Conservation (phyloP, 2,113 vertebrate species). For the Nannospalax galili region DNA sequence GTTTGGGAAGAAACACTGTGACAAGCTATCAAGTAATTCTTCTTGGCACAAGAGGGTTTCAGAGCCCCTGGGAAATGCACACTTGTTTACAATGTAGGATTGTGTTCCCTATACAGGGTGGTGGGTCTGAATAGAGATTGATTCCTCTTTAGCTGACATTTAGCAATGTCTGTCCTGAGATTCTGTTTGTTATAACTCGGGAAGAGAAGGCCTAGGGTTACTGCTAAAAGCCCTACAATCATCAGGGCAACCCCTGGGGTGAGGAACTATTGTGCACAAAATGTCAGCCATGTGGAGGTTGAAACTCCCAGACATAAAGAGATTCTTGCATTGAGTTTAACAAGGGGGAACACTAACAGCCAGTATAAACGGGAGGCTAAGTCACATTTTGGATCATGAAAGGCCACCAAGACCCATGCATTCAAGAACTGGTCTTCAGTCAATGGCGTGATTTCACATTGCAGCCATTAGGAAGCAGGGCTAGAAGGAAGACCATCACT, state of each 20-base stretch:
- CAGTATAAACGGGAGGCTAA: neutral
- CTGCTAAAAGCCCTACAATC: rapidly evolving
- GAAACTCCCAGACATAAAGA: neutral
- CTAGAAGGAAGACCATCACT: neutral
- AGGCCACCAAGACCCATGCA: neutral
- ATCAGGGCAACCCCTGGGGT: rapidly evolving
- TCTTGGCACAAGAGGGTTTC: rapidly evolving
- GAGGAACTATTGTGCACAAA: neutral
- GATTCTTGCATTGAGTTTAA: neutral
- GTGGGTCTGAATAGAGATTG: no score
- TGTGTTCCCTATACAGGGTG: neutral
- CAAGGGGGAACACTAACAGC: neutral
- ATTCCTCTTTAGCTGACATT: neutral
- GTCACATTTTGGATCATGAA: neutral
- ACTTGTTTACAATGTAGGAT: neutral
- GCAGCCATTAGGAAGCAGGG: neutral
- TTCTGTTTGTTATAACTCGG: neutral
- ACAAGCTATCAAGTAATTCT: neutral
- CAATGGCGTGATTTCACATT: neutral
- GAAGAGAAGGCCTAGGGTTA: no score
- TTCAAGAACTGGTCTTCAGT: no score
- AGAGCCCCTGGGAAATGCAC: neutral
- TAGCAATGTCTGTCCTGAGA: neutral
- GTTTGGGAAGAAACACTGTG: neutral
- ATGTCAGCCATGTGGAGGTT: neutral